These are phyloP conservation scores for Pseudopleuronectes americanus DNA, from an alignment of 2,797 vertebrate species.

Conservation along the genomic window DNA sequence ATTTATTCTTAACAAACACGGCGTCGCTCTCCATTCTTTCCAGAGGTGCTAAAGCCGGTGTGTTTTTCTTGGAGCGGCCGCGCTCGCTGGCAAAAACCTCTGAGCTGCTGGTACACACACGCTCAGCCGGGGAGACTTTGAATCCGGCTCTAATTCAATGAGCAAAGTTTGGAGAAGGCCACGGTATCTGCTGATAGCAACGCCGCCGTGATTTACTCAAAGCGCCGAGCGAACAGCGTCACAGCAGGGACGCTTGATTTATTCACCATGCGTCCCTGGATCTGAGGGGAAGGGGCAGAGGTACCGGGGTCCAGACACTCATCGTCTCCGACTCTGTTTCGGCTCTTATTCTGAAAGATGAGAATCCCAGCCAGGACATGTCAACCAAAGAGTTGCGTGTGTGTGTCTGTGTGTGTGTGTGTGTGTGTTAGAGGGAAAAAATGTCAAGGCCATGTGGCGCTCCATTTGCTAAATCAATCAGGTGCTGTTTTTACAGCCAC, in stretches of 20 bases:
- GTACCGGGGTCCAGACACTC: conserved; percentile 24
- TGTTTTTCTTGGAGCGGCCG: conserved; percentile 74
- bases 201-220: conserved; percentile 56
- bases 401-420: conserved; percentile 36
- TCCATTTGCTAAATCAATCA: conserved; percentile 90
- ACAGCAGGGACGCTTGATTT: conserved; percentile 48
- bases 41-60: conserved; percentile 67
- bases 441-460: conserved; percentile 42
- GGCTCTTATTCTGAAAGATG: conserved; percentile 75
- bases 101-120: conserved; percentile 41
- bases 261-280: conserved; percentile 41
- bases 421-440: conserved; percentile 6
- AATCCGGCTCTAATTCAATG: conserved; percentile 55
- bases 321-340: conserved; percentile 32
- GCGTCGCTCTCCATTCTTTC: conserved; percentile 70
- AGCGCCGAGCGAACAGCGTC: conserved; percentile 55
- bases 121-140: conserved; percentile 59
- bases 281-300: conserved; percentile 28
- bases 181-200: conserved; percentile 46
- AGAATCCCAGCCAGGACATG: conserved; percentile 82
- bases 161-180: conserved; percentile 48
- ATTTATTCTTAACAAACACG: conserved; percentile 81
- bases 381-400: conserved; percentile 63
- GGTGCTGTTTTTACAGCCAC: conserved; percentile 85
- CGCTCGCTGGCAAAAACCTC: conserved; percentile 33